phyloP scores from a whole-genome alignment of 2,797 vertebrate species.

The Cynodonichthys magdalenae region DNA sequence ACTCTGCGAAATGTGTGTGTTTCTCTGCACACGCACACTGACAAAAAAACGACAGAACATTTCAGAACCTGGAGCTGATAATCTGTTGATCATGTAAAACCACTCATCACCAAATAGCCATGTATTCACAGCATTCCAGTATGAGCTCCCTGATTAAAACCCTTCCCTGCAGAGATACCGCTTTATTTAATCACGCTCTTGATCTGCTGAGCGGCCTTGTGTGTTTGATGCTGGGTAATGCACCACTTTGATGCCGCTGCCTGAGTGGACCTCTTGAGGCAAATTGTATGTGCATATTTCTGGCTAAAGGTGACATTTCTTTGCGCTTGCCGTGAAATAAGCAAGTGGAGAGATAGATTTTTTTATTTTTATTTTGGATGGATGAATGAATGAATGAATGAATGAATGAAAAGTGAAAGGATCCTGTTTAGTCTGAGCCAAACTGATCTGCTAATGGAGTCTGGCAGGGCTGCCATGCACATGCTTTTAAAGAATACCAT shows the following conservation, averaged over 20 bases:
- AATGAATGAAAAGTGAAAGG: constrained; percentile 29
- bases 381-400: too few relatives aligned
- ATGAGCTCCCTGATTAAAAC: constrained; percentile 59
- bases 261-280: constrained; percentile 71
- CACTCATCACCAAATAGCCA: constrained; percentile 40
- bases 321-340: constrained; percentile 42
- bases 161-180: constrained; percentile 54
- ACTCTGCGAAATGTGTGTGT: neutral
- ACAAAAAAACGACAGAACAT: constrained; percentile 15
- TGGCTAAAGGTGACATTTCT: constrained; percentile 74
- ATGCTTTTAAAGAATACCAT: constrained; percentile 68
- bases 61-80: constrained; percentile 18
- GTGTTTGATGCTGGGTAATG: constrained; percentile 74
- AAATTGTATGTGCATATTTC: constrained; percentile 78
- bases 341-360: constrained; percentile 13
- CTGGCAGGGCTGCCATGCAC: constrained; percentile 61
- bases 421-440: constrained; percentile 61
- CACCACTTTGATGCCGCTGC: constrained; percentile 64
- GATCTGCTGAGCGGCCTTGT: constrained; percentile 71
- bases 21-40: neutral
- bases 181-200: constrained; percentile 75
- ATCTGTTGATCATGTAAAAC: constrained; percentile 55
- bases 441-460: constrained; percentile 77
- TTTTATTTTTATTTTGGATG: constrained; percentile 21
- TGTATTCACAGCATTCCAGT: constrained; percentile 59